Conservation (phyloP, 2,888 invertebrate genomes). For the Tineola bisselliella region DNA sequence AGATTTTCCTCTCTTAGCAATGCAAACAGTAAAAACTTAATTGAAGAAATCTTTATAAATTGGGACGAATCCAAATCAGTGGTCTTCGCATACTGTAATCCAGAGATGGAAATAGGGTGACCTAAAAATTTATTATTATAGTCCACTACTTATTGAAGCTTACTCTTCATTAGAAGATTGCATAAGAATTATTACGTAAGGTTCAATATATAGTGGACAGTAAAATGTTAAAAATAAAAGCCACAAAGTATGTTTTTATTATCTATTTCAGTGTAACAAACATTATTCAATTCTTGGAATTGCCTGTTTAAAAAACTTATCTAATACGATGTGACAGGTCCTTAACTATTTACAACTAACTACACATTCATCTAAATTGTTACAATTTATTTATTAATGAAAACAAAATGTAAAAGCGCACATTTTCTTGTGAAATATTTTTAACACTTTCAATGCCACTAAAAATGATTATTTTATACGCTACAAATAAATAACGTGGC, state of each 20-base stretch:
- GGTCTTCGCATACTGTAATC: too few species aligned
- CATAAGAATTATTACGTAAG: too few species aligned
- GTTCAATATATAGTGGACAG: too few species aligned
- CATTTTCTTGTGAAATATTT: too few species aligned
- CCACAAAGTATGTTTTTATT: conserved; percentile 19
- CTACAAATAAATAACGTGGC: too few species aligned
- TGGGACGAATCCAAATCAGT: too few species aligned
- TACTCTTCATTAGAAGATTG: too few species aligned
- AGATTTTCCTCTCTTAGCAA: not conserved
- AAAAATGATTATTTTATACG: too few species aligned
- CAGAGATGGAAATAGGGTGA: too few species aligned
- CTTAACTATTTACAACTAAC: conserved; percentile 11
- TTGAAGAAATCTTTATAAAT: not conserved
- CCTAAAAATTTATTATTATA: too few species aligned
- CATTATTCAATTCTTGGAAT: conserved; percentile 48
- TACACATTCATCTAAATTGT: not conserved
- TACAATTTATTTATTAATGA: not conserved
- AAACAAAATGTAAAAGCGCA: not conserved
- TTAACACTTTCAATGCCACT: not conserved
- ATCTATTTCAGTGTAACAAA: conserved; percentile 67
- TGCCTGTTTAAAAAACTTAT: conserved; percentile 35
- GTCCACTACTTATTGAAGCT: too few species aligned
- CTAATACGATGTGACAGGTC: not conserved
- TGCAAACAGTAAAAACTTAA: not conserved
- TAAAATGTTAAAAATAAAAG: conserved; percentile 18